Conservation (phyloP, 2,113 vertebrate genomes). For the Lepus timidus region DNA sequence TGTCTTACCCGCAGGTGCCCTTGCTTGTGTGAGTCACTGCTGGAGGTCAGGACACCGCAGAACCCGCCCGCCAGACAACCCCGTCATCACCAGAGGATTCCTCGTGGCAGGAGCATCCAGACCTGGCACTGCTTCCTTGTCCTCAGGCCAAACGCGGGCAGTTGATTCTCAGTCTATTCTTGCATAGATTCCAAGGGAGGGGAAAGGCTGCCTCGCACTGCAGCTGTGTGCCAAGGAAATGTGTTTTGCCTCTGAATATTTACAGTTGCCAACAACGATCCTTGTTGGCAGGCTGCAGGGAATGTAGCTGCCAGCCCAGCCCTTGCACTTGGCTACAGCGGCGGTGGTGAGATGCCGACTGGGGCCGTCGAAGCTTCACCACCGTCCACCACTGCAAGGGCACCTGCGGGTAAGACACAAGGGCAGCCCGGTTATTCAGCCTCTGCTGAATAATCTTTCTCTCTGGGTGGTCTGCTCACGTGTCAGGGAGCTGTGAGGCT, state of each 20-base stretch:
- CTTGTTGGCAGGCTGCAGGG: constrained; percentile 86
- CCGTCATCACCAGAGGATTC: constrained; percentile 66
- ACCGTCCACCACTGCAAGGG: too few relatives aligned
- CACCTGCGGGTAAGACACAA: too few relatives aligned
- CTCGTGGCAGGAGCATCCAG: constrained; percentile 69
- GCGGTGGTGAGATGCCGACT: constrained; percentile 68
- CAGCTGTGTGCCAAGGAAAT: constrained; percentile 88
- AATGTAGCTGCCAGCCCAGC: constrained; percentile 71
- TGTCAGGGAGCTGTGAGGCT: not conserved
- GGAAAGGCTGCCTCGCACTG: constrained; percentile 67
- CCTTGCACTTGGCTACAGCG: constrained; percentile 72
- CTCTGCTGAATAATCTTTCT: too few relatives aligned
- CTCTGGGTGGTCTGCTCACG: not conserved
- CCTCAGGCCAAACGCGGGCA: constrained; percentile 82
- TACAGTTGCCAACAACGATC: constrained; percentile 88
- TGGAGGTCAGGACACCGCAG: constrained; percentile 74
- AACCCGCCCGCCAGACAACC: not conserved
- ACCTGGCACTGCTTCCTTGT: constrained; percentile 74
- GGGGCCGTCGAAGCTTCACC: too few relatives aligned
- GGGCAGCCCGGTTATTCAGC: too few relatives aligned
- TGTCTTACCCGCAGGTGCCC: constrained; percentile 84
- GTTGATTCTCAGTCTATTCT: constrained; percentile 79
- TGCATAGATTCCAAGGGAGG: constrained; percentile 69
- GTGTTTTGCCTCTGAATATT: constrained; percentile 86
- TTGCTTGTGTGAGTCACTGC: constrained; percentile 85